Evolutionary conservation across 2,888 invertebrate genomes (phyloP).

Genomic region (Eupithecia subfuscata): DNA sequence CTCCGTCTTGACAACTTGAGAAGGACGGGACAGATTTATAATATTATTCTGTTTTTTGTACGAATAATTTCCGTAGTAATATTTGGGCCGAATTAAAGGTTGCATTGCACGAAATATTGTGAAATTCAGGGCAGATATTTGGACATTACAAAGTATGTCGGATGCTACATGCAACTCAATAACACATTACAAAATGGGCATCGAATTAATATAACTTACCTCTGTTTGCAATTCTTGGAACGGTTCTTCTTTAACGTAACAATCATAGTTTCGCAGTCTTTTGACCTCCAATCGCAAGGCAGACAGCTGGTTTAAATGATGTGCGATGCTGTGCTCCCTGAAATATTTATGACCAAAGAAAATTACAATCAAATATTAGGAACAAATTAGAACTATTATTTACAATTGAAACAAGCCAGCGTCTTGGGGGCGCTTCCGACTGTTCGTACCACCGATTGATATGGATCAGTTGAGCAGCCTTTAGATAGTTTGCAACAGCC

Average conservation of each 20-base stretch:
- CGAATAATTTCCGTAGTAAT: no score
- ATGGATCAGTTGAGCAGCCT: no score
- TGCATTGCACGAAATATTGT: background rate
- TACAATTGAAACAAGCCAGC: no score
- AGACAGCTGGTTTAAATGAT: conserved; percentile 69
- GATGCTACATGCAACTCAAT: background rate
- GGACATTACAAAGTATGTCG: background rate
- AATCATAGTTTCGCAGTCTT: conserved; percentile 68
- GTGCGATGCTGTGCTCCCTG: conserved; percentile 71
- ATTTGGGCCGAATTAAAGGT: no score
- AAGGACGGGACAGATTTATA: background rate
- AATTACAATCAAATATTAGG: no score
- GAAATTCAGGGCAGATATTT: background rate
- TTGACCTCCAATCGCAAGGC: conserved; percentile 68
- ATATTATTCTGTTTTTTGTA: no score
- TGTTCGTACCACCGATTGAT: no score
- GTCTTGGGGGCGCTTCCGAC: no score
- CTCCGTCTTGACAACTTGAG: background rate
- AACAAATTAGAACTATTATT: no score
- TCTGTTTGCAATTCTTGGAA: conserved; percentile 71
- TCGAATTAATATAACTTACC: conserved; percentile 47
- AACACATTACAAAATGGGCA: background rate
- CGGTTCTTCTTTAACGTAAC: conserved; percentile 66
- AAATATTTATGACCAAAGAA: conserved; percentile 15
- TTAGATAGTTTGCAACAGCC: no score